Base-by-base conservation (phyloP, 2,888 invertebrate genomes). In the Neoitamus cyanurus region DNA sequence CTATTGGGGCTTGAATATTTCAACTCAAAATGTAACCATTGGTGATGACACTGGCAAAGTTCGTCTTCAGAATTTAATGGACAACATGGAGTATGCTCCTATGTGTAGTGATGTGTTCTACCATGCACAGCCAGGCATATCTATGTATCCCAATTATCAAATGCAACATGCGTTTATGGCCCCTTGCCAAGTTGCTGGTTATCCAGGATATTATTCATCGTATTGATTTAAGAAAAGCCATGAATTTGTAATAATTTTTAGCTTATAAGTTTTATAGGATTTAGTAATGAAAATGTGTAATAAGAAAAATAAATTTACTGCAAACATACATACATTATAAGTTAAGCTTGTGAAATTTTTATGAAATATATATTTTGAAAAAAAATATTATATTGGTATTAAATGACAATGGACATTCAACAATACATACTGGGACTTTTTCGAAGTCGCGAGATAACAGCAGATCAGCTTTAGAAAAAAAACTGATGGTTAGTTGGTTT, bases 1-100 rank as follows among this genome's bases (percentile, higher is more conserved):
- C 92, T 99, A 99, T 92, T 99, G 99, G 99, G 98, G 98, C 95
- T 90, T 99, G 89, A 98, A 99, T 90, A 96, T 98, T 0, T 96
- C 96, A 30, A 96, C 97, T 75, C 98, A 99, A 89, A 98, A 99
- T 88, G 97, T 99, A 36, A 98, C 98, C 89, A 99, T 99, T 89
- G 99, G 99, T 0, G 97, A 97, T 1, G 97, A 98, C 0, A 99
- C 99, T 0, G 99, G 99, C 0, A 34, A 37, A 15, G 25, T 75
- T 15, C 99, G 99, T 90, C 92, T 99, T 75, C 93, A 98, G 9
- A 92, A 98, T 84, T 87, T 85, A 6, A 58, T 58, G 20, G 58
- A 58, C 20, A 58, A 58, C 20, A 7, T 58, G 0, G 58, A 58
- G 70, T 88, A 88, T 86, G 15, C 85, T 46, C 36, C 42, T 15